phyloP scores from a whole-genome alignment of 2,888 invertebrate species.

The Himalopsyche anomala region DNA sequence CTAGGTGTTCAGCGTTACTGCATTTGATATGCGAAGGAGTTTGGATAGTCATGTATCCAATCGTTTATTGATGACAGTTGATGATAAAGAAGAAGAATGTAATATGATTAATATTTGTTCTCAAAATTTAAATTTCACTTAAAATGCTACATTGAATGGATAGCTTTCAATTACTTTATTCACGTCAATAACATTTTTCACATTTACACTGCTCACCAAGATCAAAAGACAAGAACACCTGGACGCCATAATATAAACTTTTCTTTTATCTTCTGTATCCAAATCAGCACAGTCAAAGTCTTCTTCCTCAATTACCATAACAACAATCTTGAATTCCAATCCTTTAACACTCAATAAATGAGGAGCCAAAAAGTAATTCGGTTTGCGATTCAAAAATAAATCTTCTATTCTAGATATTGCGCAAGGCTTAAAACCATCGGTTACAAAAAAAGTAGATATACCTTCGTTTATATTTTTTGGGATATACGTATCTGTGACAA shows the following conservation, averaged over 20 bases:
- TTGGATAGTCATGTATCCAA: too few species aligned
- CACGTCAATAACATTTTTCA: slow-evolving; percentile 67
- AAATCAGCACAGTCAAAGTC: slow-evolving; percentile 69
- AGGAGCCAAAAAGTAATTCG: slow-evolving; percentile 69
- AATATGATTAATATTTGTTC: background rate
- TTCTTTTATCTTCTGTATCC: slow-evolving; percentile 69
- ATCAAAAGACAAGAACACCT: slow-evolving; percentile 70
- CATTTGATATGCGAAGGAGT: too few species aligned
- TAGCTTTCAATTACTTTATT: slow-evolving; percentile 67
- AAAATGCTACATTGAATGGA: slow-evolving; percentile 67
- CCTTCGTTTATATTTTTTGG: slow-evolving; percentile 68
- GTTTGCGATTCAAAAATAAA: slow-evolving; percentile 67
- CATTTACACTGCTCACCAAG: slow-evolving; percentile 67
- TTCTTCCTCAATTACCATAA: slow-evolving; percentile 69
- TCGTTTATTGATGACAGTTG: too few species aligned
- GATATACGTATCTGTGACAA: slow-evolving; percentile 67
- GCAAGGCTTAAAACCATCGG: slow-evolving; percentile 69
- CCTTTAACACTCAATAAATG: slow-evolving; percentile 70
- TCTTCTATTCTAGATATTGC: slow-evolving; percentile 69
- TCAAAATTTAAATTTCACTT: background rate
- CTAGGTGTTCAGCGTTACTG: too few species aligned
- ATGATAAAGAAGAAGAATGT: too few species aligned
- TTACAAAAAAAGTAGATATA: slow-evolving; percentile 68
- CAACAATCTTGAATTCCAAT: slow-evolving; percentile 70
- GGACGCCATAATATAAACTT: slow-evolving; percentile 70